Conservation (phyloP, 2,888 invertebrate genomes). For the Leptopterna dolabrata region DNA sequence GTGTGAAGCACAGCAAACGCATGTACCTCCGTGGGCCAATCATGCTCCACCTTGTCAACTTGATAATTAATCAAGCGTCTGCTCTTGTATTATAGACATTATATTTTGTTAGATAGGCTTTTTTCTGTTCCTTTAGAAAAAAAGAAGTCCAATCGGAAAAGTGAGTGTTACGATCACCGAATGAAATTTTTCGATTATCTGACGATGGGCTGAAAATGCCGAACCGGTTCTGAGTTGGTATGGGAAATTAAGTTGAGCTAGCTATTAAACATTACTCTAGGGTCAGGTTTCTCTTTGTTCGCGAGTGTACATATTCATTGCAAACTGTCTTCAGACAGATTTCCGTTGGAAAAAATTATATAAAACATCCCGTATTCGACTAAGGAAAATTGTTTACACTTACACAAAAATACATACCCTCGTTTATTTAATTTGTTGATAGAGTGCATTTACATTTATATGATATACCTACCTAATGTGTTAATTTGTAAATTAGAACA, state of each 20-base stretch:
- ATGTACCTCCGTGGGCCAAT: neutral
- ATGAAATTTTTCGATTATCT: neutral
- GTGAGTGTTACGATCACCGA: neutral
- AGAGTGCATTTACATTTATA: constrained; percentile 52
- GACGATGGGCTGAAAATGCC: neutral
- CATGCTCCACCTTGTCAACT: neutral
- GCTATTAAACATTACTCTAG: constrained; percentile 48
- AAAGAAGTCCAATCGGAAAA: neutral
- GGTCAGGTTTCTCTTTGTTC: constrained; percentile 39
- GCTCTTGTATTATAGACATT: constrained; percentile 1
- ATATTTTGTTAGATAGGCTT: neutral
- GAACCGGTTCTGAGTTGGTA: constrained; percentile 33
- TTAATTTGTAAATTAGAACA: constrained; percentile 52
- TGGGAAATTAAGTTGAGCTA: constrained; percentile 39
- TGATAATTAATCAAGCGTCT: neutral
- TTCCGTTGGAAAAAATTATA: neutral
- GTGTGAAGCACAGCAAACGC: neutral
- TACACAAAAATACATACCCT: constrained; percentile 27
- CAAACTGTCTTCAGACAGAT: neutral
- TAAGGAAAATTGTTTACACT: constrained; percentile 23
- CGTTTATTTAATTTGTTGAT: constrained; percentile 47
- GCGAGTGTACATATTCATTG: constrained; percentile 32
- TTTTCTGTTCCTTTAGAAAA: neutral
- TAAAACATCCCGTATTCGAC: neutral
- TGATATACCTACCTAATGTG: constrained; percentile 44